phyloP scores from a whole-genome alignment of 1,140 invertebrate genomes.

The Homarus americanus region DNA sequence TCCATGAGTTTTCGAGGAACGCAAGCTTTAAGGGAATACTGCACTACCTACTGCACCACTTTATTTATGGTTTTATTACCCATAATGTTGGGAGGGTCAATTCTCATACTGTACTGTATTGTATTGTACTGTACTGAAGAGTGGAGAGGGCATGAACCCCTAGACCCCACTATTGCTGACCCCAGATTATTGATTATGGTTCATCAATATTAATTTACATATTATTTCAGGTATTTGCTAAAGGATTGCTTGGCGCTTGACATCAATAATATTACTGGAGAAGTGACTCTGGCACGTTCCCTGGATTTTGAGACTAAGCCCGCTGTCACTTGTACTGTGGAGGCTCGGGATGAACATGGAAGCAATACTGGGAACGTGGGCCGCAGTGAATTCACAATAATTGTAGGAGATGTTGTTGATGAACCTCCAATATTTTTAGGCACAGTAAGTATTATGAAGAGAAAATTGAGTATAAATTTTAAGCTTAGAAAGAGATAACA shows the following conservation, averaged over 20 bases:
- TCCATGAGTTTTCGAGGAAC: too few species aligned
- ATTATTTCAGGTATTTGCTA: slow-evolving; percentile 14
- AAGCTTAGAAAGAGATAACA: too few species aligned
- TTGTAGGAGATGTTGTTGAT: slow-evolving; percentile 8
- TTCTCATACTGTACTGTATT: too few species aligned
- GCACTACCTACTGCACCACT: too few species aligned
- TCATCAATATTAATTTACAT: too few species aligned
- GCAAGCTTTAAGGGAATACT: too few species aligned
- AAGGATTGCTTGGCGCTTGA: background rate
- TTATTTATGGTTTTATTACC: too few species aligned
- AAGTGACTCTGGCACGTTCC: background rate
- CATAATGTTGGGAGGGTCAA: too few species aligned
- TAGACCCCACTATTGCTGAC: too few species aligned
- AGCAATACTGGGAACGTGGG: background rate
- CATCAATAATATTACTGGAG: slow-evolving; percentile 2
- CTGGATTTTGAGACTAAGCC: background rate
- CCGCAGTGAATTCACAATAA: background rate
- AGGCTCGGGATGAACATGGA: background rate
- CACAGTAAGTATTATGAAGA: background rate
- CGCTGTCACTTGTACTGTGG: background rate
- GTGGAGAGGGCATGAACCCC: too few species aligned
- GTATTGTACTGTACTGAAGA: too few species aligned
- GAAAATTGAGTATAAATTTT: background rate
- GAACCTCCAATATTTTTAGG: background rate
- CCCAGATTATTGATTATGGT: too few species aligned